Evolutionary conservation across 2,888 invertebrate genomes (phyloP).

Genomic region (Neuroscelio doddi): DNA sequence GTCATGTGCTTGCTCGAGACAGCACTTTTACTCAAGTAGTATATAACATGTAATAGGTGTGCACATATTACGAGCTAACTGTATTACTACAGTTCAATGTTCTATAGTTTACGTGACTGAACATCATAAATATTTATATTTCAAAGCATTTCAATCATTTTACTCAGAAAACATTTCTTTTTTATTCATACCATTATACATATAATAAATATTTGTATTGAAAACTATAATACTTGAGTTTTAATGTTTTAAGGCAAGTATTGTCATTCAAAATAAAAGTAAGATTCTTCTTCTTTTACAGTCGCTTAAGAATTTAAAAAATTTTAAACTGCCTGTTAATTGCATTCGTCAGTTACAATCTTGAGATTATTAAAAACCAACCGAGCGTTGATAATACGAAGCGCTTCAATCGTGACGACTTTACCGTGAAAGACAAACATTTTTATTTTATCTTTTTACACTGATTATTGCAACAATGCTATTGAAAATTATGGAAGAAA

Average conservation of each 20-base stretch:
- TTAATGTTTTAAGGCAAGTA: too few relatives aligned
- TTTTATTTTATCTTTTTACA: too few relatives aligned
- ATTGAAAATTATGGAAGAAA: too few relatives aligned
- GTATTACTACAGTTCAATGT: slow-evolving; percentile 45
- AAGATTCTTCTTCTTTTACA: too few relatives aligned
- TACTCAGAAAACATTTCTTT: slow-evolving; percentile 6
- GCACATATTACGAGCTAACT: slow-evolving; percentile 36
- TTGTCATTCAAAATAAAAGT: too few relatives aligned
- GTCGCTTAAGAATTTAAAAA: slow-evolving; percentile 13
- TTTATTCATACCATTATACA: too few relatives aligned
- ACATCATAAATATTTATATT: slow-evolving; percentile 26
- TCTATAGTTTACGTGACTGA: slow-evolving; percentile 31
- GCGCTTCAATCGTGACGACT: slow-evolving; percentile 47
- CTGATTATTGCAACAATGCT: background rate
- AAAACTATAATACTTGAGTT: too few relatives aligned
- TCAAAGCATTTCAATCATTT: slow-evolving; percentile 35
- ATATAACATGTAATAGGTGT: slow-evolving; percentile 39
- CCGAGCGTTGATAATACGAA: slow-evolving; percentile 48
- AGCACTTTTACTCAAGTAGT: slow-evolving; percentile 4
- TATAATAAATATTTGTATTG: too few relatives aligned
- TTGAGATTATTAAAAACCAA: slow-evolving; percentile 47
- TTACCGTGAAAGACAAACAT: slow-evolving; percentile 20
- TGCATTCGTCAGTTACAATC: slow-evolving; percentile 36
- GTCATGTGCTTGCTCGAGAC: slow-evolving; percentile 15
- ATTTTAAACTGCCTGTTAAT: slow-evolving; percentile 32